Evolutionary conservation across 2,797 vertebrate genomes (phyloP).

Genomic region (Muraenolepis orangiensis): DNA sequence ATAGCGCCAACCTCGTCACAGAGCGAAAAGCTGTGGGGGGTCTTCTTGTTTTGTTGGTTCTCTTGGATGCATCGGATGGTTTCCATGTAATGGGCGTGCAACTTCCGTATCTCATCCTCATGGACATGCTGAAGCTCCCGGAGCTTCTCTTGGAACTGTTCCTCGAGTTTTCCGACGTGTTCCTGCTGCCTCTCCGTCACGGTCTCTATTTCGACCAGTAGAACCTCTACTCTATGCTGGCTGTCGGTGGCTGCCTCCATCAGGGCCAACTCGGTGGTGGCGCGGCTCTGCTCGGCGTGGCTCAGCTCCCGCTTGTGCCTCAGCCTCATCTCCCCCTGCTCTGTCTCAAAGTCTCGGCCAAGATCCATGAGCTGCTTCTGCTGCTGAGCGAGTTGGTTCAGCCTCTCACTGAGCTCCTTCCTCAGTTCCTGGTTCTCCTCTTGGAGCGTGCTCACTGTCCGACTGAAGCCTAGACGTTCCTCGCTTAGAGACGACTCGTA

Average conservation of each 20-base stretch:
- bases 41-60: conserved; percentile 56
- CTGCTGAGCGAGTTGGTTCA: conserved; percentile 71
- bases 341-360: conserved; percentile 71
- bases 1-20: conserved; percentile 30
- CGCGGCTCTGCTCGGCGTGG: conserved; percentile 72
- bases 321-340: conserved; percentile 74
- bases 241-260: conserved; percentile 75
- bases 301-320: conserved; percentile 76
- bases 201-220: conserved; percentile 77
- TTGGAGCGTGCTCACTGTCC: conserved; percentile 73
- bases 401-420: conserved; percentile 73
- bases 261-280: conserved; percentile 74
- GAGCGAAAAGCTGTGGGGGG: background rate
- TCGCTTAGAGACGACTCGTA: conserved; percentile 81
- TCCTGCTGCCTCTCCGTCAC: conserved; percentile 78
- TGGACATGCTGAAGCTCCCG: conserved; percentile 81
- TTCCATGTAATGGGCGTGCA: conserved; percentile 80
- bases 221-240: conserved; percentile 75
- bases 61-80: conserved; percentile 74
- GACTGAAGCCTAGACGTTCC: conserved; percentile 77
- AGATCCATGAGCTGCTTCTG: conserved; percentile 71
- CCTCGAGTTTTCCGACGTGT: conserved; percentile 80
- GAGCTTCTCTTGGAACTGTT: conserved; percentile 82
- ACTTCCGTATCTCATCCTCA: conserved; percentile 79
- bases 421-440: conserved; percentile 83